phyloP scores from a whole-genome alignment of 2,888 invertebrate genomes.

The Leptinotarsa peninsularis region DNA sequence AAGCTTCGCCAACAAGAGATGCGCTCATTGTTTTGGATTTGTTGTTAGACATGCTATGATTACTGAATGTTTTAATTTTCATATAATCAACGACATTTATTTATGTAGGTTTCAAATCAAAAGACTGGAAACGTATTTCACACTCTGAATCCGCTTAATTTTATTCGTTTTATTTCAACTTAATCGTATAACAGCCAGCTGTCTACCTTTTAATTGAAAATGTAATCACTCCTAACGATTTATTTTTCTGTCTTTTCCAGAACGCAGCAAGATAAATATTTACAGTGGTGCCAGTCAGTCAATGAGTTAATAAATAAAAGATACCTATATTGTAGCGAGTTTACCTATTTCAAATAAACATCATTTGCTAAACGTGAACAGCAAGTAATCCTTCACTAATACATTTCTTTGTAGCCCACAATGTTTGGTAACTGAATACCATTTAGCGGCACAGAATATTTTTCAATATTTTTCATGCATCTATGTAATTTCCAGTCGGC shows the following conservation, averaged over 20 bases:
- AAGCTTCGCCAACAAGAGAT: too few relatives aligned
- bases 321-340: slow-evolving; percentile 1
- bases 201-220: background rate
- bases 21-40: too few relatives aligned
- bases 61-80: too few relatives aligned
- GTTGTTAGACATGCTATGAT: too few relatives aligned
- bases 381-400: background rate
- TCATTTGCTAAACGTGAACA: background rate
- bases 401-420: background rate
- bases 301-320: slow-evolving; percentile 9
- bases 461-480: too few relatives aligned
- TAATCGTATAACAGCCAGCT: background rate
- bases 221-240: background rate
- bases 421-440: too few relatives aligned
- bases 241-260: slow-evolving; percentile 2
- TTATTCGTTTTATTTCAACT: background rate
- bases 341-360: slow-evolving; percentile 9
- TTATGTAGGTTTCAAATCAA: too few relatives aligned
- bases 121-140: background rate
- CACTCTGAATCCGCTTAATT: background rate
- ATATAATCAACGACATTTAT: too few relatives aligned
- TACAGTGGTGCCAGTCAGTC: slow-evolving; percentile 11
- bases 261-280: background rate
- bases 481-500: too few relatives aligned
- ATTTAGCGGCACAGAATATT: too few relatives aligned